phyloP scores from a whole-genome alignment of 1,140 invertebrate species.

The Ceratina japonica region DNA sequence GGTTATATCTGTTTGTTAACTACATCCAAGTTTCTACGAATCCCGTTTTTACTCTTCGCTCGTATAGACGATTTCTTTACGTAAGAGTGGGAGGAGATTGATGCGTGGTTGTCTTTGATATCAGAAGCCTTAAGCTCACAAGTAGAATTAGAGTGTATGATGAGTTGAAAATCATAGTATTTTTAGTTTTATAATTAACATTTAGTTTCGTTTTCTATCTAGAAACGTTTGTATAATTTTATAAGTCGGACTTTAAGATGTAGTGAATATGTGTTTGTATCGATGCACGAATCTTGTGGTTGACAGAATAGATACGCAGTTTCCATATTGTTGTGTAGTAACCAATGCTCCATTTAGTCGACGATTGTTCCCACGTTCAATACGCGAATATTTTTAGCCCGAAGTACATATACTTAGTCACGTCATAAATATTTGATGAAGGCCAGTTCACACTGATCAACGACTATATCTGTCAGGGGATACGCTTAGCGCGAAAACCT shows the following conservation, averaged over 20 bases:
- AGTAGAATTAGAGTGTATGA: background rate
- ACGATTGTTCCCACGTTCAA: no score
- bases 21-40: background rate
- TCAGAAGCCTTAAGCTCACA: background rate
- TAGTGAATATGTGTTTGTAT: no score
- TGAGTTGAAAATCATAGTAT: no score
- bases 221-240: no score
- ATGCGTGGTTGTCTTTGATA: background rate
- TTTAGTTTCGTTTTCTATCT: no score
- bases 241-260: no score
- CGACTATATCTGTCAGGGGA: background rate
- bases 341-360: background rate
- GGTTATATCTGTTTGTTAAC: constrained; percentile 32
- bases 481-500: background rate
- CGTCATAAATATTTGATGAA: constrained; percentile 20
- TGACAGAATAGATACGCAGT: no score
- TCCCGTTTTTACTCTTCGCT: no score
- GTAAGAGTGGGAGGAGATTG: constrained; percentile 25
- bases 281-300: no score
- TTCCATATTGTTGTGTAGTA: no score
- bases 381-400: background rate
- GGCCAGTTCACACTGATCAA: background rate
- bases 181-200: no score
- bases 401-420: background rate
- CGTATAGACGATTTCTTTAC: constrained; percentile 6